Conservation (phyloP, 1,140 invertebrate genomes). For the Amphibalanus amphitrite region DNA sequence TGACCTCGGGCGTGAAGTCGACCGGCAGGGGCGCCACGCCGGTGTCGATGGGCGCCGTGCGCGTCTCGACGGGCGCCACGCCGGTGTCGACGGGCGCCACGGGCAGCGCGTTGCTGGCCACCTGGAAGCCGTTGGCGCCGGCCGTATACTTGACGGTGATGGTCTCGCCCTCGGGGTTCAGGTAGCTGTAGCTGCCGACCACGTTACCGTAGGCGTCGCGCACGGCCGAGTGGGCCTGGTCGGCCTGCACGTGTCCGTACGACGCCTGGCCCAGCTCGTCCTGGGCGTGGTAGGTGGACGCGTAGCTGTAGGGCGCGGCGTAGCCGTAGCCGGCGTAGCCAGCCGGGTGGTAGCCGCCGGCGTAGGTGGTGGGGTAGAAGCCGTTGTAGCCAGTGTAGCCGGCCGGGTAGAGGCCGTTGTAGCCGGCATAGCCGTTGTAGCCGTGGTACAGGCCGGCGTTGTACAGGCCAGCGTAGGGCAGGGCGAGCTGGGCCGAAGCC, state of each 20-base stretch:
- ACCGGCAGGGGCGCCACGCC: conserved; percentile 8
- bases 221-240: conserved; percentile 12
- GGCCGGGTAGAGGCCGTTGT: conserved; percentile 10
- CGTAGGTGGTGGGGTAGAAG: conserved; percentile 2
- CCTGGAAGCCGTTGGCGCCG: conserved; percentile 13
- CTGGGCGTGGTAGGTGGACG: conserved; percentile 36
- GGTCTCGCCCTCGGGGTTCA: conserved; percentile 8
- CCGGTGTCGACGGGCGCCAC: conserved; percentile 9
- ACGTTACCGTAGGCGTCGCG: conserved; percentile 11
- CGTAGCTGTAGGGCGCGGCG: conserved; percentile 8
- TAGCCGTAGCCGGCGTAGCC: conserved; percentile 7
- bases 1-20: conserved; percentile 8
- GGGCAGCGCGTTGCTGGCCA: conserved; percentile 13
- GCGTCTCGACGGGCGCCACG: conserved; percentile 13
- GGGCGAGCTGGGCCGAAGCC: conserved; percentile 12
- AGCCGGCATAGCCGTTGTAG: conserved; percentile 7
- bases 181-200: conserved; percentile 10
- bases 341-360: not conserved
- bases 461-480: conserved; percentile 8
- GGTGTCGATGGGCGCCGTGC: conserved; percentile 20
- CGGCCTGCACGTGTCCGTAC: conserved; percentile 15
- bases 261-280: conserved; percentile 27
- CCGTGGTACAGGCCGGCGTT: conserved; percentile 1
- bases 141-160: conserved; percentile 10
- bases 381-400: conserved; percentile 4